phyloP scores from a whole-genome alignment of 1,140 invertebrate species.

The Pseudachorutes palmiensis region DNA sequence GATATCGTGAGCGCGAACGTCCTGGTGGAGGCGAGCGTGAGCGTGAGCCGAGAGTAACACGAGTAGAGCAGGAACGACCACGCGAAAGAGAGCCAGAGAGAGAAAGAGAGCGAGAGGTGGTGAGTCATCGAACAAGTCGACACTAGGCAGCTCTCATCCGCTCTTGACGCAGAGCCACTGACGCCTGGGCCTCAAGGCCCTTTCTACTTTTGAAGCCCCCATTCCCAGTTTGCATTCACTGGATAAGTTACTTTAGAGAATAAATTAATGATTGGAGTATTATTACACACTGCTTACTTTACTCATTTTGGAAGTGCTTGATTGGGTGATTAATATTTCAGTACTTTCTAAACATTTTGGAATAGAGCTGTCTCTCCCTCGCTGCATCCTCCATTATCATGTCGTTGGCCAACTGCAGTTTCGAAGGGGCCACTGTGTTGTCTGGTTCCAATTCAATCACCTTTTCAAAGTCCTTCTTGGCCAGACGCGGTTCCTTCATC shows the following conservation, averaged over 20 bases:
- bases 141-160: slow-evolving; percentile 27
- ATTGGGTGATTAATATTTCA: neutral
- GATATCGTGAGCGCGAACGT: slow-evolving; percentile 43
- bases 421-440: slow-evolving; percentile 73
- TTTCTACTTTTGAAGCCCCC: too few relatives aligned
- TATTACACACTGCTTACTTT: neutral
- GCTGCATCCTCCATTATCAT: slow-evolving; percentile 65
- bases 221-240: too few relatives aligned
- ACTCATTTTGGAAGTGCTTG: neutral
- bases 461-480: slow-evolving; percentile 67
- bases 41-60: slow-evolving; percentile 41
- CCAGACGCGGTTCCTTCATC: slow-evolving; percentile 67
- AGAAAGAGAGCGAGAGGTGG: slow-evolving; percentile 41
- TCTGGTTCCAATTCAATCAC: slow-evolving; percentile 63
- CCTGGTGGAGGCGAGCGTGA: slow-evolving; percentile 35
- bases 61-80: slow-evolving; percentile 38
- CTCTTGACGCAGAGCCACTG: neutral
- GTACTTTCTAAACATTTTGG: slow-evolving; percentile 70
- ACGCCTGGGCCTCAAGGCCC: too few relatives aligned
- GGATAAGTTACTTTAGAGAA: too few relatives aligned
- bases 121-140: slow-evolving; percentile 41
- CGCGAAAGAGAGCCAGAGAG: slow-evolving; percentile 40
- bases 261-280: neutral
- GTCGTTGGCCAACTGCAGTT: slow-evolving; percentile 62
- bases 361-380: slow-evolving; percentile 82